Percentiles rank a stretch among this genome's conserved stretches.
phyloP scores from a whole-genome alignment of 1,140 invertebrate species.

The Gonioctena quinquepunctata region DNA sequence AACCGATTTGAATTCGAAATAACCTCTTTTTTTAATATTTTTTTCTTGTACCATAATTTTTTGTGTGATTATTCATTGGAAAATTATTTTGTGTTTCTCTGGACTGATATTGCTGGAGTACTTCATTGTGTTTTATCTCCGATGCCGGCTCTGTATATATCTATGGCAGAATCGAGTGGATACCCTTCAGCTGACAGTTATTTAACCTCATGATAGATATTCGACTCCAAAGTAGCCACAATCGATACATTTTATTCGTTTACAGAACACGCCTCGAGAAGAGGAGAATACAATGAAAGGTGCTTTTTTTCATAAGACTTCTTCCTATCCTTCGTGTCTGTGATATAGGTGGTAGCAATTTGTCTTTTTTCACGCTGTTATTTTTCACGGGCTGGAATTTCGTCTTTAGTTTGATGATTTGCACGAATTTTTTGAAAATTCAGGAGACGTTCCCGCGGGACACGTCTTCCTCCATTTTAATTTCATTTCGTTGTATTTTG shows the following conservation, averaged over 20 bases:
- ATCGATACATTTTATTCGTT: slow-evolving; percentile 29
- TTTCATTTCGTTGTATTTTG: not conserved
- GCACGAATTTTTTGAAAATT: not conserved
- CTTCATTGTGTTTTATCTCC: no score
- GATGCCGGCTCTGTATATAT: no score
- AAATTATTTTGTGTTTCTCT: no score
- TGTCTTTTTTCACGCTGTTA: not conserved
- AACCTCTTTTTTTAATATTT: no score
- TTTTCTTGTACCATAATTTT: no score
- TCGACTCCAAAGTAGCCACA: slow-evolving; percentile 27
- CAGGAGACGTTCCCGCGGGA: not conserved
- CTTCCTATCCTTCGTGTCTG: not conserved
- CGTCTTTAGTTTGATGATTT: not conserved
- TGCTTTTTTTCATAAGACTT: not conserved
- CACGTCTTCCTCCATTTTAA: not conserved
- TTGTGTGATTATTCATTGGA: no score
- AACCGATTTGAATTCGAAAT: no score
- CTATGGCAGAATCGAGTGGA: not conserved
- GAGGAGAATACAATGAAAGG: not conserved
- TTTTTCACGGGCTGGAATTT: not conserved
- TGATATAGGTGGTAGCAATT: not conserved
- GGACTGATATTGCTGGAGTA: no score
- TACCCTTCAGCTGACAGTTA: slow-evolving; percentile 33
- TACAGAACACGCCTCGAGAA: slow-evolving; percentile 2
- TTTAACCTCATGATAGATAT: slow-evolving; percentile 36